These are phyloP conservation scores for Tetramorium parvispinum DNA, from an alignment of 1,140 invertebrate genomes.

Conservation along the genomic window DNA sequence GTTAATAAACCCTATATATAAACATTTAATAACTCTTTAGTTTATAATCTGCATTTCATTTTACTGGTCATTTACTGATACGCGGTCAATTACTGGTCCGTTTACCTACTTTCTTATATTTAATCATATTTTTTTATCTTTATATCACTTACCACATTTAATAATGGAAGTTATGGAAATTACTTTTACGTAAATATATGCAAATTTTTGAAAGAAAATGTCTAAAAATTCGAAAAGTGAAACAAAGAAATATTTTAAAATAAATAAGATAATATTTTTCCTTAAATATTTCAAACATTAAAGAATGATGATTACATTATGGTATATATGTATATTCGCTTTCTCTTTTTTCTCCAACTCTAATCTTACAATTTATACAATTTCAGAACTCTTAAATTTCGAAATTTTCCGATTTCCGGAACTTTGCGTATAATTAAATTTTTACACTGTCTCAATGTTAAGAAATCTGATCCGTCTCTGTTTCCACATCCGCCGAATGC, in stretches of 20 bases:
- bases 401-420: background rate
- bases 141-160: background rate
- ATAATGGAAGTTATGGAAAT: background rate
- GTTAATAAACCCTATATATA: too few species aligned
- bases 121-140: background rate
- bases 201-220: background rate
- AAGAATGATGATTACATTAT: background rate
- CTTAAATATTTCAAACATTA: background rate
- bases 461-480: slow-evolving; percentile 7
- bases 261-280: background rate
- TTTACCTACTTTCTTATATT: background rate
- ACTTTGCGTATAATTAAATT: background rate
- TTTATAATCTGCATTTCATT: too few species aligned
- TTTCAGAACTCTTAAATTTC: background rate
- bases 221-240: background rate
- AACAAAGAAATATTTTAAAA: background rate
- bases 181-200: background rate
- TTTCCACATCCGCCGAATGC: background rate
- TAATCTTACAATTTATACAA: background rate
- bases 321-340: background rate
- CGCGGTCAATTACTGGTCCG: too few species aligned
- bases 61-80: too few species aligned
- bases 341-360: background rate
- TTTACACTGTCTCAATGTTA: background rate
- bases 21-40: too few species aligned